Conservation (phyloP, 1,140 invertebrate species). For the Aricia agestis region DNA sequence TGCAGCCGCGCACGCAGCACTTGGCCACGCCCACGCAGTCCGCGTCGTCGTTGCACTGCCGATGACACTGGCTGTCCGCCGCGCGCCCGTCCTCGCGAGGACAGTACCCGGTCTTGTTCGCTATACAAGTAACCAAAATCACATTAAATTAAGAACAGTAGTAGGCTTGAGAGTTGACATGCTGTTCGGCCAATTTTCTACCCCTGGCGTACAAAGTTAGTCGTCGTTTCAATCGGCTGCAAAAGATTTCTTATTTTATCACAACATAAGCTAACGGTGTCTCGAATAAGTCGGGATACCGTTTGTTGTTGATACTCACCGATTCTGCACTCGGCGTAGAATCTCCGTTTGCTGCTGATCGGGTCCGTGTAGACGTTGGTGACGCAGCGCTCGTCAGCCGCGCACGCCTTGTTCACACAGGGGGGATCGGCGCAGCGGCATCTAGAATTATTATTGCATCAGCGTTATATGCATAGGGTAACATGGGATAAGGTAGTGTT, state of each 20-base stretch:
- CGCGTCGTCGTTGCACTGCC: conserved; percentile 87
- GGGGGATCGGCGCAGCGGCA: conserved; percentile 77
- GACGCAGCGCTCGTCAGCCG: conserved; percentile 80
- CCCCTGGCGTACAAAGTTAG: too few species aligned
- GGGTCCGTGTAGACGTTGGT: conserved; percentile 77
- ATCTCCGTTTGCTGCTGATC: conserved; percentile 53
- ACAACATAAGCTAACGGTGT: too few species aligned
- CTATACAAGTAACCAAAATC: conserved; percentile 59
- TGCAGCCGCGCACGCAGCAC: conserved; percentile 89
- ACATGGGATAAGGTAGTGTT: too few species aligned
- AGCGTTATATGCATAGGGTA: too few species aligned
- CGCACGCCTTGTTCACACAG: conserved; percentile 80
- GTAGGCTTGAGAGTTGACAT: too few species aligned
- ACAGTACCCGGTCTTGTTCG: conserved; percentile 85
- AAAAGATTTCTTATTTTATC: too few species aligned
- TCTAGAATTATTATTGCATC: too few species aligned
- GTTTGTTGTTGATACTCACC: conserved; percentile 58
- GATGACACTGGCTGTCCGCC: conserved; percentile 75
- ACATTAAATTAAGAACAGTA: too few species aligned
- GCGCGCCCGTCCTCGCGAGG: conserved; percentile 74
- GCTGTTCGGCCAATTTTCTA: too few species aligned
- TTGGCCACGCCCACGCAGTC: conserved; percentile 87
- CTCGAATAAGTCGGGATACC: too few species aligned
- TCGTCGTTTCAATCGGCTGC: too few species aligned
- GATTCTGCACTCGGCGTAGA: conserved; percentile 78